These are phyloP conservation scores for Furcula furcula DNA, from an alignment of 2,888 invertebrate species.

Conservation along the genomic window DNA sequence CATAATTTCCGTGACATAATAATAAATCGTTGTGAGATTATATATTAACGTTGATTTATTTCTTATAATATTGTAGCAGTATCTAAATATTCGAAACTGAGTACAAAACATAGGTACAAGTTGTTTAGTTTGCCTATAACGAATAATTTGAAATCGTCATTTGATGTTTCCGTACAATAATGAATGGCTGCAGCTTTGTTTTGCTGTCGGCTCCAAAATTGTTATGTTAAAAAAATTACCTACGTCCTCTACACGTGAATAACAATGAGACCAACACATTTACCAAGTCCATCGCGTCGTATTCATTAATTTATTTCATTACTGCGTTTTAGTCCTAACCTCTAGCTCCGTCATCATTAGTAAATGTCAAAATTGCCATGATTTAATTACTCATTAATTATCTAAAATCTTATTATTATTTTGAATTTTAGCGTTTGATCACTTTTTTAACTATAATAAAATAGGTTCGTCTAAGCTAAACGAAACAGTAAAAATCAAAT, in stretches of 20 bases:
- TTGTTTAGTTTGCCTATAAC: constrained; percentile 12
- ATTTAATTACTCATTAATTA: no score
- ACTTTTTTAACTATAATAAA: no score
- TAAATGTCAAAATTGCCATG: constrained; percentile 27
- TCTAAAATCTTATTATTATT: no score
- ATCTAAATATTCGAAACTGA: no score
- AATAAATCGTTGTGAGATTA: no score
- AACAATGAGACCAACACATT: constrained; percentile 41
- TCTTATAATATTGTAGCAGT: no score
- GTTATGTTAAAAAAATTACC: constrained; percentile 47
- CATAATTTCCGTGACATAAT: no score
- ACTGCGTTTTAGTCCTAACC: constrained; percentile 20
- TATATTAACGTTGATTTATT: no score
- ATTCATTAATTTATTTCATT: constrained; percentile 31
- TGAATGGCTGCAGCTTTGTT: constrained; percentile 47
- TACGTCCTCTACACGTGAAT: constrained; percentile 47
- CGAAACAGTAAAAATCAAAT: no score
- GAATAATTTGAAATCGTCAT: constrained; percentile 40
- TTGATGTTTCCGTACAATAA: constrained; percentile 45
- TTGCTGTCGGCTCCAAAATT: constrained; percentile 31
- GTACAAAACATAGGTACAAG: background rate
- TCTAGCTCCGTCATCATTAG: constrained; percentile 21
- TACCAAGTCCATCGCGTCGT: no score
- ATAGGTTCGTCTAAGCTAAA: no score
- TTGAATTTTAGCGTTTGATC: no score